Base-by-base conservation (phyloP, 2,113 vertebrate genomes). In the Equus quagga region DNA sequence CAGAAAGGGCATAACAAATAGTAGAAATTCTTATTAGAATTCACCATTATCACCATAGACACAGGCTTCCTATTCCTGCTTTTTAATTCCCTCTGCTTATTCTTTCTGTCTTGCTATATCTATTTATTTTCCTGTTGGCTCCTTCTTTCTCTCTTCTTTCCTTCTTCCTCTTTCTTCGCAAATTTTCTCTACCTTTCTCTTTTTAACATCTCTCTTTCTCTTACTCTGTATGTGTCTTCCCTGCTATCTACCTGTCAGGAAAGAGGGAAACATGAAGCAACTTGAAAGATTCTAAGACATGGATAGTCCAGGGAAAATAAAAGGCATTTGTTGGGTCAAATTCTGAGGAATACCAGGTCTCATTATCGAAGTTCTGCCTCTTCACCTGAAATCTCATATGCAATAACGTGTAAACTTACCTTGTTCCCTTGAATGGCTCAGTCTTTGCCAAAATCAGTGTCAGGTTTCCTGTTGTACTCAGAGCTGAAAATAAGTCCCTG, bases 401-500 rank as follows among this genome's bases (percentile, higher is more conserved):
- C 41, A 84, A 84, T 97, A 72, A 83, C 33, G n/a, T 94, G 75
- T 89, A 89, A 95, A 92, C 3, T 92, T 84, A 92, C 11, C 33
- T 60, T 81, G 58, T 90, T 36, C 36, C 31, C 15, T 89, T 69
- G 76, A 95, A 79, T 93, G 62, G 26, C 14, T 82, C 67, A 75
- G 36, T 78, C 67, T 96, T 46, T 72, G 69, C 19, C 75, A 87
- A 92, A 97, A 88, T 67, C 82, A 36, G 58, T 96, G 33, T 92
- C 73, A 91, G 28, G 54, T 90, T 95, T 94, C 90, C 69, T 90
- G 23, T 80, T 97, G 75, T 70, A 89, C 65, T 95, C 92, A 67
- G 51, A 95, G 19, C 58, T 95, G 44, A 95, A 96, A 97, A 95
- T 91, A 86, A 96, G 86, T 60, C n/a, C 51, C 44, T 90, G 44